Evolutionary conservation across 2,888 invertebrate species (phyloP), one percentile per base, ranked within the genome.

Genomic region (Palloptera scutellata): DNA sequence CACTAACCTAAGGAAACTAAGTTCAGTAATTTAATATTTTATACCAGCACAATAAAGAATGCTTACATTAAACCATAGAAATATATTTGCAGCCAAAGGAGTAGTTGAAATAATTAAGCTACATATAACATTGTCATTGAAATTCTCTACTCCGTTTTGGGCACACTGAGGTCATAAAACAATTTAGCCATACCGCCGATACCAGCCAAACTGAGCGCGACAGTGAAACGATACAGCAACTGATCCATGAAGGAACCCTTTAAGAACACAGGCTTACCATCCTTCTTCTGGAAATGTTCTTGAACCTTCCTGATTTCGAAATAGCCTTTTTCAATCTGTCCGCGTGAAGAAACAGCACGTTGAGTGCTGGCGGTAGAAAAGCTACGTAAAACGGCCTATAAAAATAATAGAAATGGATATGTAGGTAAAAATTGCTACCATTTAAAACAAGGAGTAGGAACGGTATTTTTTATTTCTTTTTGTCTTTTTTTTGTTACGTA

Each of bases 191-290:
- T 81, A 69, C 82, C 79, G 30, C 79, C 83, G 9, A 85, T 9
- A 9, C 86, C 86, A 45, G 84, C 70, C 10, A 80, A 41, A 45
- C 81, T 77, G 0, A 87, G 72, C 0, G 78, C 76, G 41, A 83
- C 72, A 1, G 87, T 87, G 1, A 80, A 12, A 15, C 82, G 79
- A 74, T 83, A 87, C 1, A 88, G 73, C 0, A 87, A 60, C 69
- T 82, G 86, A 74, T 88, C 88, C 30, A 76, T 65, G 1, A 76
- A 17, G 6, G 88, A 88, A 2, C 84, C 86, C 75, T 88, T 88
- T 13, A 88, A 76, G 74, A 86, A 86, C 1, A 88, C 82, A 1
- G 87, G 88, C 20, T 84, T 78, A 6, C 85, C 87, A 77, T 88
- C 86, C 4, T 80, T 74, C 60, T 81, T 78, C 73, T 86, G 86